Evolutionary conservation across 2,113 vertebrate species (phyloP).

Genomic region (Psophia crepitans): DNA sequence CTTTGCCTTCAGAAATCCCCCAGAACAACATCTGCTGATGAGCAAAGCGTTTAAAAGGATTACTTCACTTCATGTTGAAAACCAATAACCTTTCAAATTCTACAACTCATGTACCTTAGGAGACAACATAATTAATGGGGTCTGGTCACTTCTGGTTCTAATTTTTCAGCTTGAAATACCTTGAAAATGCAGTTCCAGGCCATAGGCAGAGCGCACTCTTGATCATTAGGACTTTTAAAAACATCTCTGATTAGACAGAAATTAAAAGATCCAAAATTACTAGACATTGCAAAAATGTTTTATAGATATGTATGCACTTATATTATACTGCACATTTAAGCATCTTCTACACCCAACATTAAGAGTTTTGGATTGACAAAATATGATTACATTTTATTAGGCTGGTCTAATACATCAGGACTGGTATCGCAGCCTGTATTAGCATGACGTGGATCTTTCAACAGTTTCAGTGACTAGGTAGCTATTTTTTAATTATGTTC

Average conservation of each 20-base stretch:
- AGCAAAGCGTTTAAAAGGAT: not conserved
- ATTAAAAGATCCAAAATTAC: not conserved
- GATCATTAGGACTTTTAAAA: not conserved
- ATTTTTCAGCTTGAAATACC: not conserved
- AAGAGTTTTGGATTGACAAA: not conserved
- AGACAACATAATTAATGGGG: not conserved
- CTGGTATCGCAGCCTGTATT: not conserved
- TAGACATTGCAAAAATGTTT: not conserved
- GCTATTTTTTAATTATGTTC: not conserved
- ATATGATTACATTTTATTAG: not conserved
- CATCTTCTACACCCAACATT: not conserved
- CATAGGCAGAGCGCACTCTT: accelerated
- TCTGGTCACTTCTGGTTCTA: not conserved
- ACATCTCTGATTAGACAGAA: not conserved
- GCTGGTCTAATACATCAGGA: not conserved
- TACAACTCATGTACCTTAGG: not conserved
- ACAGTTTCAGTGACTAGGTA: not conserved
- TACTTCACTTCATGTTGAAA: not conserved
- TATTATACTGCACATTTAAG: not conserved
- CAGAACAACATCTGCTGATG: accelerated
- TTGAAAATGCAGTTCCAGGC: not conserved
- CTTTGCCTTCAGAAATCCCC: not conserved
- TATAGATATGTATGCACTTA: accelerated
- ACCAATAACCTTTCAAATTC: not conserved
- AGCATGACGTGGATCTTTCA: not conserved